Base-by-base conservation (phyloP, 2,888 invertebrate genomes). In the Mythimna impura region DNA sequence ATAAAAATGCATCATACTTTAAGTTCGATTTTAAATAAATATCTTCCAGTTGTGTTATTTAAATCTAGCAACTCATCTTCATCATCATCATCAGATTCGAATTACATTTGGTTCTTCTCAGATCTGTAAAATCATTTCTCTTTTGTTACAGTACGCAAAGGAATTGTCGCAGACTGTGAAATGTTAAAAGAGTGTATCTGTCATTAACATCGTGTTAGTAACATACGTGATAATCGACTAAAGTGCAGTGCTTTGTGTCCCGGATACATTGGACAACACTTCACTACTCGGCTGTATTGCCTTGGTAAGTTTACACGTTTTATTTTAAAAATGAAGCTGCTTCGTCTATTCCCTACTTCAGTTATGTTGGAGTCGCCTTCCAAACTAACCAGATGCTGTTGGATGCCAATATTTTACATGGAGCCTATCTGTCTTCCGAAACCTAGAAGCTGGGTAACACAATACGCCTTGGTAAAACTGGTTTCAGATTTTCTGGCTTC, bases 71-170 rank as follows among this genome's bases (percentile, higher is more conserved):
- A 47, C n/a, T 60, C n/a, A 36, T 60, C 36, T 22, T 30, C 30
- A 30, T 30, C 2, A 30, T 30, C 30, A 30, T 30, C 30, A 30
- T 30, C 30, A 36, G 10, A 6, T 30, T 14, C 14, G 7, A 36
- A 0, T 0, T 25, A 14, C 8, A 55, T 14, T 25, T 1, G n/a
- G 20, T 10, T 61, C n/a, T 22, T 43, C 17, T 43, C 22, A 20
- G 30, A 17, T 36, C 30, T 36, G 17, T 25, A 40, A 50, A 22
- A 34, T 14, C 7, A 6, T 30, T 20, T 66, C 75, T 73, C 82
- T 64, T 73, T 91, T 90, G 89, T 93, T 94, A 36, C 93, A 94
- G 94, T 90, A 89, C 86, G 80, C 87, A 86, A 88, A 86, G 85
- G 86, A 87, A 86, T 86, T 80, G 81, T 78, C 83, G 88, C 87